Evolutionary conservation across 2,113 vertebrate genomes (phyloP), one percentile per base, ranked within the genome.

Genomic region (Eulemur rufifrons): DNA sequence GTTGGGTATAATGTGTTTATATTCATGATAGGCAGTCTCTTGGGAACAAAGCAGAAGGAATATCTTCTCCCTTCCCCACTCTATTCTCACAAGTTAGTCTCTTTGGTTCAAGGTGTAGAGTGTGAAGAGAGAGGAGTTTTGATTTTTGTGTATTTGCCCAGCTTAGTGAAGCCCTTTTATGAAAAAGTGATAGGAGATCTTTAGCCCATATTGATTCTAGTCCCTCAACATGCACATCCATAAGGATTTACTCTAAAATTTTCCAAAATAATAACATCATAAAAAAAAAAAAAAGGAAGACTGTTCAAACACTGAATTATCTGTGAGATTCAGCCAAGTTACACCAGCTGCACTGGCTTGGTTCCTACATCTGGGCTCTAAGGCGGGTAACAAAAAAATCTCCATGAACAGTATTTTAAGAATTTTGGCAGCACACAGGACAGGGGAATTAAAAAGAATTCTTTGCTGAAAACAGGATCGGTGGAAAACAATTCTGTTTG

Each of bases 331-430:
- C 84, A 89, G 97, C 98, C 95, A 98, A 97, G 76, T 94, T 97
- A 61, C 88, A 97, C 97, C 98, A 98, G 98, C 97, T 98, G 98
- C 97, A 97, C 80, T 98, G 98, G 98, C 97, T 97, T 83, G 29
- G 68, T 97, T 98, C 96, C 96, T 97, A 95, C 95, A 98, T 98
- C 98, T 99, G 98, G 98, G 90, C 69, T 98, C 95, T 71, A 94
- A 98, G 97, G 89, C 74, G 95, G 97, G 97, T 96, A 97, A 98
- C 61, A 97, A 97, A 97, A 97, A 97, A 98, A 86, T 97, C 95
- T 98, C 95, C 93, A 96, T 98, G 93, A 97, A 90, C 97, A 96
- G 98, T 98, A 98, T 98, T 99, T 98, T 98, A 98, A 98, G 97
- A 97, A 96, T 96, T 96, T 97, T 98, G 98, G 98, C 98, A 98